These are phyloP conservation scores for Vulpes ferrilata DNA, from an alignment of 2,113 vertebrate genomes.

Conservation along the genomic window DNA sequence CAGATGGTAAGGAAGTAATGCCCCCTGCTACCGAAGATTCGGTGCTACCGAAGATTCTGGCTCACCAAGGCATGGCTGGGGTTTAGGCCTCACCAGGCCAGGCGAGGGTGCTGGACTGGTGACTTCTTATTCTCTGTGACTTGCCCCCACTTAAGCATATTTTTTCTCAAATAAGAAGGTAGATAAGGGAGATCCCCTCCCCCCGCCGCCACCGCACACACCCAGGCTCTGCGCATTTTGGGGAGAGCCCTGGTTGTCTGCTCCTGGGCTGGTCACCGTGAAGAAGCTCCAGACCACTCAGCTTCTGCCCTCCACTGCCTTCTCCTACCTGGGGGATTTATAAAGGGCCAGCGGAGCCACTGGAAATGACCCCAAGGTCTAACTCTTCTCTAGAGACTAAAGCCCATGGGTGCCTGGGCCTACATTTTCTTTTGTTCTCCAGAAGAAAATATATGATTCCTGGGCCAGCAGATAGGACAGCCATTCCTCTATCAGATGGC, in stretches of 20 bases:
- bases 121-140: not conserved
- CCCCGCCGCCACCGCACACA: not conserved
- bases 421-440: not conserved
- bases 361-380: not conserved
- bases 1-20: not conserved
- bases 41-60: not conserved
- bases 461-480: not conserved
- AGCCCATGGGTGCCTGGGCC: not conserved
- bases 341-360: not conserved
- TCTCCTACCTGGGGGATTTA: not conserved
- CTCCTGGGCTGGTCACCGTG: not conserved
- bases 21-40: too few relatives aligned
- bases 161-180: constrained; percentile 6
- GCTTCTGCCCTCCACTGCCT: not conserved
- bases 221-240: not conserved
- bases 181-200: not conserved
- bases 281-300: not conserved
- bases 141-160: not conserved
- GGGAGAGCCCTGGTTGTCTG: not conserved
- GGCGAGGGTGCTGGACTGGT: not conserved
- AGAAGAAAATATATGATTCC: not conserved
- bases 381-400: not conserved
- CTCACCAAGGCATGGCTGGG: not conserved
- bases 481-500: not conserved
- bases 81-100: not conserved